Evolutionary conservation across 2,797 vertebrate genomes (phyloP).

Genomic region (Gadopsis bispinosus): DNA sequence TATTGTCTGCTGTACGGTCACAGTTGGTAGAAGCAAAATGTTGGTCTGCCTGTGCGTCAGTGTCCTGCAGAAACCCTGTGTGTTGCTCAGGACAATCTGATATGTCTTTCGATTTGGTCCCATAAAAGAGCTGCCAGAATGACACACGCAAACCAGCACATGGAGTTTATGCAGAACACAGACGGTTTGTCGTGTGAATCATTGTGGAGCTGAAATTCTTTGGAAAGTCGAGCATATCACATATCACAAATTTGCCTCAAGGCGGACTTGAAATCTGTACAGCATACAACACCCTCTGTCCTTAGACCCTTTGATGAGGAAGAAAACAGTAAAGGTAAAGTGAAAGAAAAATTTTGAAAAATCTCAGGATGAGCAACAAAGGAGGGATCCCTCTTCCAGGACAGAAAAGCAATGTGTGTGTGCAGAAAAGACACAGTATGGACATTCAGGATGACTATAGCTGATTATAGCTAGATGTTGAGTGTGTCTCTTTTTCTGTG

Average conservation of each 20-base stretch:
- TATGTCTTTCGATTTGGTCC: neutral
- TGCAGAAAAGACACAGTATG: neutral
- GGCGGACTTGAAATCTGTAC: neutral
- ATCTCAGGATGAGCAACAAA: neutral
- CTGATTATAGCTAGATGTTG: neutral
- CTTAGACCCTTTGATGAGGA: neutral
- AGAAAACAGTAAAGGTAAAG: neutral
- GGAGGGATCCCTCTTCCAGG: neutral
- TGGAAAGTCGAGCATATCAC: neutral
- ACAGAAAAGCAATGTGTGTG: neutral
- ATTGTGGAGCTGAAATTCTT: neutral
- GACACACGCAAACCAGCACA: neutral
- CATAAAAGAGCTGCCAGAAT: neutral
- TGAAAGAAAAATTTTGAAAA: neutral
- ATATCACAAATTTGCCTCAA: neutral
- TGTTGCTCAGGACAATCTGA: neutral
- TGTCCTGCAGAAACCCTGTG: conserved; percentile 59
- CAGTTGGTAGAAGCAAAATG: neutral
- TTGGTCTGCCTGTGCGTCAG: neutral
- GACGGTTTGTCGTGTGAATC: conserved; percentile 5
- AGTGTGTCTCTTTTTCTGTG: conserved; percentile 30
- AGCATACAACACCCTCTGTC: neutral
- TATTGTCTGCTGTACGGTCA: conserved; percentile 35
- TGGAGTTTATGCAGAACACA: conserved; percentile 62
- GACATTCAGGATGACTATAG: neutral